Conservation (phyloP, 2,888 invertebrate species). For the Cephus sareptanus region DNA sequence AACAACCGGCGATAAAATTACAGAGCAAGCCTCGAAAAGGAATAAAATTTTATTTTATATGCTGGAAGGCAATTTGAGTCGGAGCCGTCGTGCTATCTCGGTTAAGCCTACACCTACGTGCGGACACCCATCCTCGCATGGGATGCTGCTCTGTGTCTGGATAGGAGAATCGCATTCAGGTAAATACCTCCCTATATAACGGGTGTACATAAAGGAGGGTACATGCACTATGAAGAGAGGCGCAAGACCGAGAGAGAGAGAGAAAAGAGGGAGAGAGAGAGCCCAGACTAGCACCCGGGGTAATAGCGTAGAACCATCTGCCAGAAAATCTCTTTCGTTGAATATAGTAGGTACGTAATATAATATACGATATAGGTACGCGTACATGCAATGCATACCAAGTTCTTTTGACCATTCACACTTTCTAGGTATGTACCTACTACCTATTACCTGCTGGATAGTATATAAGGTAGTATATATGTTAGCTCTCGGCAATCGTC, state of each 20-base stretch:
- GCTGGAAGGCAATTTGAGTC: constrained; percentile 42
- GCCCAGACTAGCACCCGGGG: constrained; percentile 29
- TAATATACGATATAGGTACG: constrained; percentile 23
- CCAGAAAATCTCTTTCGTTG: constrained; percentile 52
- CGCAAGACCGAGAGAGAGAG: constrained; percentile 27
- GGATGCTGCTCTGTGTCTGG: background rate
- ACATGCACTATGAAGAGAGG: constrained; percentile 27
- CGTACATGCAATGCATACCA: constrained; percentile 40
- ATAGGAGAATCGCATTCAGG: constrained; percentile 39
- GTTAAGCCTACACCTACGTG: constrained; percentile 19
- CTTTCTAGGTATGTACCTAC: constrained; percentile 1
- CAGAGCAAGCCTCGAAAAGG: constrained; percentile 42
- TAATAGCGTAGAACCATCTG: constrained; percentile 51
- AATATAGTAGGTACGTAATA: constrained; percentile 33
- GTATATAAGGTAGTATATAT: background rate
- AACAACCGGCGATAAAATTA: constrained; percentile 55
- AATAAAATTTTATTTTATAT: constrained; percentile 62
- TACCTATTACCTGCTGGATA: constrained; percentile 1
- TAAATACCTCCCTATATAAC: constrained; percentile 44
- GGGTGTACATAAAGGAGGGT: constrained; percentile 38
- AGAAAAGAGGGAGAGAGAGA: constrained; percentile 7
- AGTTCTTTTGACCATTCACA: constrained; percentile 35
- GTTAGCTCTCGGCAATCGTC: background rate
- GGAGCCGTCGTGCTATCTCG: constrained; percentile 17
- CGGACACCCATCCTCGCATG: background rate